Conservation (phyloP, 1,140 invertebrate genomes). For the Zaprionus gabonicus region DNA sequence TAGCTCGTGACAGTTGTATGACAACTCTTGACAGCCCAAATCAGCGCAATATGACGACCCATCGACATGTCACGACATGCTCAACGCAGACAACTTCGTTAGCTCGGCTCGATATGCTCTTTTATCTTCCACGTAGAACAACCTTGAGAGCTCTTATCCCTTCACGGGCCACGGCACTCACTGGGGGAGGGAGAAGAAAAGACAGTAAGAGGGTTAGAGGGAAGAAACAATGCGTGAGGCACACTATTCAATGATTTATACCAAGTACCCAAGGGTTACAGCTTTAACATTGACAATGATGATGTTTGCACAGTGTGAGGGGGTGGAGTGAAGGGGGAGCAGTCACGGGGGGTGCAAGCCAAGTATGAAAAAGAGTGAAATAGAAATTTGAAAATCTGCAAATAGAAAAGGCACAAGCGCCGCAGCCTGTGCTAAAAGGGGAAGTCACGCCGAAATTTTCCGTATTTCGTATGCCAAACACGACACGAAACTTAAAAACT, state of each 20-base stretch:
- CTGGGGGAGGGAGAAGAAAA: not conserved
- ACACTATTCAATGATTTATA: conserved; percentile 25
- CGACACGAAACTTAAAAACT: conserved; percentile 79
- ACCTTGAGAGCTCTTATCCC: conserved; percentile 9
- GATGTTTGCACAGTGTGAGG: conserved; percentile 7
- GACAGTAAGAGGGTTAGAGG: not conserved
- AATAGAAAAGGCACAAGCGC: conserved; percentile 54
- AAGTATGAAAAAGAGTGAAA: conserved; percentile 44
- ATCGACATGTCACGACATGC: not conserved
- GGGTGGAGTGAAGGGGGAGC: not conserved
- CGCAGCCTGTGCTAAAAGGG: conserved; percentile 8
- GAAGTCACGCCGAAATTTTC: conserved; percentile 38
- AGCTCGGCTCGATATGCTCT: not conserved
- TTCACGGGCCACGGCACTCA: not conserved
- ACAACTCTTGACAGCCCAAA: not conserved
- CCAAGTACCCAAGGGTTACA: conserved; percentile 14
- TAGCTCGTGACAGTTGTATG: not conserved
- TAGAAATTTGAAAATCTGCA: conserved; percentile 62
- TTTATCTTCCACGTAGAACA: not conserved
- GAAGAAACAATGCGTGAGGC: conserved; percentile 2
- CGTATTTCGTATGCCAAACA: conserved; percentile 75
- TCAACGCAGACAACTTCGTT: not conserved
- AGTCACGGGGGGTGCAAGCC: conserved; percentile 2
- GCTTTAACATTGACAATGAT: conserved; percentile 25
- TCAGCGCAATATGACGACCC: not conserved